phyloP scores from a whole-genome alignment of 2,888 invertebrate genomes.

The Melinaea menophilus region DNA sequence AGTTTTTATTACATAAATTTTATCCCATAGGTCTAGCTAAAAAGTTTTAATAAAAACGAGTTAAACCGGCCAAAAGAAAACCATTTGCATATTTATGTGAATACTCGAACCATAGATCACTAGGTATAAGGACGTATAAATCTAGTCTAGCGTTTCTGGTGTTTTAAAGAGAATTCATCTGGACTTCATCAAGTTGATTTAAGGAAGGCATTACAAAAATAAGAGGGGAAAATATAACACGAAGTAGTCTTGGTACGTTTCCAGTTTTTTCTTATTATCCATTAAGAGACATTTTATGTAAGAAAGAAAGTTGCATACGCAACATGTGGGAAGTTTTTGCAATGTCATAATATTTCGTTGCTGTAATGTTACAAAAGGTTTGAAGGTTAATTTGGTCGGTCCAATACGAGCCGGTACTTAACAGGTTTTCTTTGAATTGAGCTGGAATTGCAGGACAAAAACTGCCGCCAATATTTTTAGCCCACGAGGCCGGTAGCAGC shows the following conservation, averaged over 20 bases:
- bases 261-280: slow-evolving; percentile 25
- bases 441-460: slow-evolving; percentile 23
- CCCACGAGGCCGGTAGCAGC: slow-evolving; percentile 20
- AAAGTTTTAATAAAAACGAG: slow-evolving; percentile 6
- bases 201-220: slow-evolving; percentile 16
- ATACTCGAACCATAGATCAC: not conserved
- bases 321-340: slow-evolving; percentile 6
- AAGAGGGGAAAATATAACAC: slow-evolving; percentile 20
- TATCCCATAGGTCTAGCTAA: not conserved
- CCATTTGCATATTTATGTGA: slow-evolving; percentile 11
- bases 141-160: not conserved
- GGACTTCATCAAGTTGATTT: slow-evolving; percentile 12
- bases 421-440: slow-evolving; percentile 19
- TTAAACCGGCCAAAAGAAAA: slow-evolving; percentile 13
- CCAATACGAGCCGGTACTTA: slow-evolving; percentile 4
- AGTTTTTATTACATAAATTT: not conserved
- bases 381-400: slow-evolving; percentile 12
- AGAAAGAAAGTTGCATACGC: slow-evolving; percentile 30
- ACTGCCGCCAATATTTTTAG: slow-evolving; percentile 26
- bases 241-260: slow-evolving; percentile 24
- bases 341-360: not conserved
- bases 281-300: slow-evolving; percentile 31
- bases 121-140: not conserved
- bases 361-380: slow-evolving; percentile 4
- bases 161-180: slow-evolving; percentile 1